Evolutionary conservation across 2,888 invertebrate genomes (phyloP).

Genomic region (Dicyrtomina minuta): DNA sequence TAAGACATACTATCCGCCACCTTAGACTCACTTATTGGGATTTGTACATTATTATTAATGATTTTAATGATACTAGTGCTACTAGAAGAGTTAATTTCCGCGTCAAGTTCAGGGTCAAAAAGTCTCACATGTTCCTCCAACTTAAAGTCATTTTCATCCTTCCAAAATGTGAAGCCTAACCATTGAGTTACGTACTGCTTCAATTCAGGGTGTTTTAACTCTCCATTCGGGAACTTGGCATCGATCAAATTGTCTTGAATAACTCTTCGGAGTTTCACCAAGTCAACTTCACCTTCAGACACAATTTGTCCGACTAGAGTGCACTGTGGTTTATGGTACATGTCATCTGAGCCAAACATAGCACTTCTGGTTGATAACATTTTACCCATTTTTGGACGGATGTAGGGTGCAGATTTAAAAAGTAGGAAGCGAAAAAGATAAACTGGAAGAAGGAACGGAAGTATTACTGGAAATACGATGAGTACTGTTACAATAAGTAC

Average conservation of each 20-base stretch:
- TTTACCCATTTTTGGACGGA: constrained; percentile 18
- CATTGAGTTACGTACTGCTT: constrained; percentile 26
- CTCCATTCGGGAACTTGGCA: background rate
- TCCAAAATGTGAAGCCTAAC: constrained; percentile 36
- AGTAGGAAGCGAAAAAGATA: constrained; percentile 7
- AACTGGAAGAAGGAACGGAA: background rate
- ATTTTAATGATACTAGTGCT: too few relatives aligned
- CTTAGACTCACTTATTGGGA: background rate
- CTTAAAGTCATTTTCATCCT: constrained; percentile 18
- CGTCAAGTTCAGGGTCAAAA: background rate
- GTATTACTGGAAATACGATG: background rate
- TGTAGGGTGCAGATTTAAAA: background rate
- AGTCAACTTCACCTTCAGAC: background rate
- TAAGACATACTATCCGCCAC: background rate
- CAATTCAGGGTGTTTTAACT: constrained; percentile 24
- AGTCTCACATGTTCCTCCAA: constrained; percentile 24
- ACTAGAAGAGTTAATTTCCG: too few relatives aligned
- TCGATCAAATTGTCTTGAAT: constrained; percentile 16
- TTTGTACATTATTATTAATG: background rate
- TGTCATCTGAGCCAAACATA: constrained; percentile 19
- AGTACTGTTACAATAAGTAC: too few relatives aligned
- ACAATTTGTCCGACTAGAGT: background rate
- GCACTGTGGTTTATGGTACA: constrained; percentile 8
- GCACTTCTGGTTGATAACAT: constrained; percentile 21
- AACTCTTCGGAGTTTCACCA: background rate